phyloP scores from a whole-genome alignment of 2,888 invertebrate species.

The Helicoverpa assulta region DNA sequence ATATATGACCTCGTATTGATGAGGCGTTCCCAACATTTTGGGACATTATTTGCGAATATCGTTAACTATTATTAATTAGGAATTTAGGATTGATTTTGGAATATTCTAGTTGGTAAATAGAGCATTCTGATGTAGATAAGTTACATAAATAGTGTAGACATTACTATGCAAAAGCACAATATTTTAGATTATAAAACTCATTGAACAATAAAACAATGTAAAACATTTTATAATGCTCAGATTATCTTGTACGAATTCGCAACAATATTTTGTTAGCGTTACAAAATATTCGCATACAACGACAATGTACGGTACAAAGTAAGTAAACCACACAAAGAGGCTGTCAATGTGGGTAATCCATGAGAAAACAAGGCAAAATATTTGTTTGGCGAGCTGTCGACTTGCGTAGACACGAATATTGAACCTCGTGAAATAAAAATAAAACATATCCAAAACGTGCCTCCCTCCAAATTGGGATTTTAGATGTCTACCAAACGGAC shows the following conservation, averaged over 20 bases:
- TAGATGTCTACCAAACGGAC: slow-evolving; percentile 17
- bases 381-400: slow-evolving; percentile 65
- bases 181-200: slow-evolving; percentile 39
- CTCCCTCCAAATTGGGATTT: slow-evolving; percentile 29
- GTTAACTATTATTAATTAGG: slow-evolving; percentile 54
- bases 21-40: slow-evolving; percentile 64
- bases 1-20: slow-evolving; percentile 76
- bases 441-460: slow-evolving; percentile 37
- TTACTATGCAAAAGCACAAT: slow-evolving; percentile 3
- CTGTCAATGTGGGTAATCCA: slow-evolving; percentile 70
- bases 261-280: slow-evolving; percentile 43
- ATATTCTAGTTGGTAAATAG: not conserved
- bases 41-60: slow-evolving; percentile 69
- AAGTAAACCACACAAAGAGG: slow-evolving; percentile 67
- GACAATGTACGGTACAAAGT: slow-evolving; percentile 48
- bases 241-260: slow-evolving; percentile 42
- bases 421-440: slow-evolving; percentile 33
- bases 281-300: slow-evolving; percentile 52
- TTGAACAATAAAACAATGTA: slow-evolving; percentile 46
- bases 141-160: not conserved
- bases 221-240: slow-evolving; percentile 36
- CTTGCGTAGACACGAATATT: slow-evolving; percentile 53
- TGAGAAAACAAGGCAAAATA: slow-evolving; percentile 67
- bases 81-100: slow-evolving; percentile 16
- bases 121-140: not conserved